phyloP scores from a whole-genome alignment of 2,888 invertebrate genomes.

The Taphrorychus bicolor region DNA sequence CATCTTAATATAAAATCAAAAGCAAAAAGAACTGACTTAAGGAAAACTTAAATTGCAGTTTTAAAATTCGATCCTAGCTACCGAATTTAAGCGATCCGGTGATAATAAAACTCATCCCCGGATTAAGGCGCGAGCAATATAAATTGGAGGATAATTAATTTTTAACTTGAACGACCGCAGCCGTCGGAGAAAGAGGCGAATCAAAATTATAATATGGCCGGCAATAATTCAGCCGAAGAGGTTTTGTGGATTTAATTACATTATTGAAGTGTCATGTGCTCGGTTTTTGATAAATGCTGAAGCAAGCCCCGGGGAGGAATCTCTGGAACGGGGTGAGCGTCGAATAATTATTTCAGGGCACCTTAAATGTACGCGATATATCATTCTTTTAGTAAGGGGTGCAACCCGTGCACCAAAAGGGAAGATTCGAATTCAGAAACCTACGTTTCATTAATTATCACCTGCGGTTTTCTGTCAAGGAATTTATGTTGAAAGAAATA shows the following conservation, averaged over 20 bases:
- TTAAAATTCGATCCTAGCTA: conserved; percentile 27
- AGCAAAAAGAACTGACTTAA: background rate
- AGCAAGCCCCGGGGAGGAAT: conserved; percentile 13
- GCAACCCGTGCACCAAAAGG: too few relatives aligned
- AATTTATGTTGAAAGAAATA: too few relatives aligned
- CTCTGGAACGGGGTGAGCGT: background rate
- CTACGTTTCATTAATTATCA: too few relatives aligned
- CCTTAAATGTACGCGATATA: background rate
- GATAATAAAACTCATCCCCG: conserved; percentile 32
- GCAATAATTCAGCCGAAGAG: conserved; percentile 58
- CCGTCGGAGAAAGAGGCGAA: conserved; percentile 50
- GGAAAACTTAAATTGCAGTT: conserved; percentile 12
- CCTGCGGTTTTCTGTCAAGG: too few relatives aligned
- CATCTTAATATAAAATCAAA: background rate
- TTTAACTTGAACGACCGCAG: conserved; percentile 52
- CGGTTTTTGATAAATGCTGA: conserved; percentile 59
- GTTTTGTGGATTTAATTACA: conserved; percentile 61
- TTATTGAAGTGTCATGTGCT: conserved; percentile 61
- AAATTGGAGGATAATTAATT: conserved; percentile 57
- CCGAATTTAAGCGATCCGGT: conserved; percentile 26
- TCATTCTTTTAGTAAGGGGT: background rate
- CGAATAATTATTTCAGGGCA: background rate
- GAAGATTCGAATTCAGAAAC: too few relatives aligned
- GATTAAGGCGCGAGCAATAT: conserved; percentile 47
- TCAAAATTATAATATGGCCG: conserved; percentile 57